Evolutionary conservation across 2,888 invertebrate genomes (phyloP), one percentile per base, ranked within the genome.

Genomic region (Pinctada fucata): DNA sequence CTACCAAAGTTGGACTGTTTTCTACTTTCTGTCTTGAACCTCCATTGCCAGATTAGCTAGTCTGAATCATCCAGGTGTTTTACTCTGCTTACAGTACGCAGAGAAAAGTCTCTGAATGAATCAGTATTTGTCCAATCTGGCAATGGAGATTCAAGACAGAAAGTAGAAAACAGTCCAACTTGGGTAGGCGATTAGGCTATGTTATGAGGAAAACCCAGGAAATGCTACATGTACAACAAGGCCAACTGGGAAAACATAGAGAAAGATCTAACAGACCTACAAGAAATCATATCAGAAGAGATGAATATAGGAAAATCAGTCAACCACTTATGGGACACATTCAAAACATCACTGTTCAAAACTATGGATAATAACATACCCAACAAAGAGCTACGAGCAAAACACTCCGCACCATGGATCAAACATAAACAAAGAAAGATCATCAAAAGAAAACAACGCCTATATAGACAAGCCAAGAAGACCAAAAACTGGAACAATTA

Each of bases 381-480:
- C 1, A 49, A 65, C 67, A 78, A 74, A 70, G 69, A 73, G 70
- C 50, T 74, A 50, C 73, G 50, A 70, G 58, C 64, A 3, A 63
- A 48, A 52, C 45, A 70, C 47, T 48, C 10, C 4, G 66, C 67
- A 5, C 70, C 73, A 67, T 77, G 67, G 76, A 52, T 77, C 45
- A 72, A 47, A 48, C 31, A 68, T 0, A 77, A 68, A 52, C 16
- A 58, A 8, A 45, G 31, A 72, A 78, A 73, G 66, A 49, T 49
- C 49, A 49, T 4, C 47, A 49, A 13, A 47, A 58, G 45, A 72
- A 67, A 72, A 47, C n/a, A 65, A 10, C 58, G 48, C 49, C 66
- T 80, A 5, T 82, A 80, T 68, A 80, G 72, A 51, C 70, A 80
- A 65, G 83, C 82, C 2, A 74, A 16, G 45, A 75, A 78, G 69